phyloP scores from a whole-genome alignment of 37 sponge, comb jelly and placozoan species.

The Axinella damicornis region DNA sequence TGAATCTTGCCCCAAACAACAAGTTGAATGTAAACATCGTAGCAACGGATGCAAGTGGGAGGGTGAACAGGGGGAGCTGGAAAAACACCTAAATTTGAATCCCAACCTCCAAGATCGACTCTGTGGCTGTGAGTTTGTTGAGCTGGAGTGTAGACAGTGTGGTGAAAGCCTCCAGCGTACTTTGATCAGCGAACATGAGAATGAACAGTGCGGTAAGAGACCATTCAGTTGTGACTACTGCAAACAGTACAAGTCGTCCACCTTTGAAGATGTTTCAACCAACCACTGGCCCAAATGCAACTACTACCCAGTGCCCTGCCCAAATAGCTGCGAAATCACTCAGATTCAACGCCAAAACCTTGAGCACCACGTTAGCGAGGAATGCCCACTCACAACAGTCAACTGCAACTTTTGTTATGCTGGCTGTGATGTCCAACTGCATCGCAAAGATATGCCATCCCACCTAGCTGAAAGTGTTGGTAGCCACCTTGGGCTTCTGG shows the following conservation, averaged over 20 bases:
- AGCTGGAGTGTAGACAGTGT: slow-evolving; percentile 16
- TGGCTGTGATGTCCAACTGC: slow-evolving; percentile 5
- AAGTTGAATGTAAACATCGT: no score
- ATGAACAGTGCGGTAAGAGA: not conserved
- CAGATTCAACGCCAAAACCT: slow-evolving; percentile 4
- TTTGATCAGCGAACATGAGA: slow-evolving; percentile 2
- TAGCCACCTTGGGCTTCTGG: no score
- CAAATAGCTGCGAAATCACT: not conserved
- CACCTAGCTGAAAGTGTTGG: not conserved
- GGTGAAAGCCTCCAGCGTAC: not conserved
- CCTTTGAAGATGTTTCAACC: slow-evolving; percentile 8
- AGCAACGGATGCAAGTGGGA: no score
- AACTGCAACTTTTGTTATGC: slow-evolving; percentile 4
- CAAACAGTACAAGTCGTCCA: not conserved
- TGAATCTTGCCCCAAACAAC: not conserved
- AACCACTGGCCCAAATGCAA: slow-evolving; percentile 26
- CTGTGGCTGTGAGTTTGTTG: slow-evolving; percentile 17
- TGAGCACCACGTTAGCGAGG: not conserved
- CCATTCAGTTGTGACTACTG: slow-evolving; percentile 26
- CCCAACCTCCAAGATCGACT: not conserved
- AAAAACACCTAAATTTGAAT: no score
- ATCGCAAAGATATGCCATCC: slow-evolving; percentile 6
- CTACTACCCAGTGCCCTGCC: slow-evolving; percentile 21
- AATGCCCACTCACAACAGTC: slow-evolving; percentile 9
- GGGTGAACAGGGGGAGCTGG: no score